Conservation (phyloP, 2,888 invertebrate genomes). For the Frankliniella fusca region DNA sequence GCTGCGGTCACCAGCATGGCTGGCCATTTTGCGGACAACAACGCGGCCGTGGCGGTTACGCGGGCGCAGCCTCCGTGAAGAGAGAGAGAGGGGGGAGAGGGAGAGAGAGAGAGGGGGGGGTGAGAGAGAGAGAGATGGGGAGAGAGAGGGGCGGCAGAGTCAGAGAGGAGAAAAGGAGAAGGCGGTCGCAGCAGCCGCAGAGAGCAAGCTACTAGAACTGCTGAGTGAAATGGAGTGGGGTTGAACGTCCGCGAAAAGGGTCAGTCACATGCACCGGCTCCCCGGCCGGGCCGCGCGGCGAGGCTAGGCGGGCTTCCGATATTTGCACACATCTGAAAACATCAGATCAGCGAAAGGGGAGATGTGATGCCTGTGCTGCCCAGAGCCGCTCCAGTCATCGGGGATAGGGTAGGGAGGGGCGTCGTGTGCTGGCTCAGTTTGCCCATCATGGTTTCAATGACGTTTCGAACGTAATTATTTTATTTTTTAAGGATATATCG, state of each 20-base stretch:
- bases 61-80: too few relatives aligned
- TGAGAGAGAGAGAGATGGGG: background rate
- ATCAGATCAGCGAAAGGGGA: too few relatives aligned
- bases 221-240: constrained; percentile 15
- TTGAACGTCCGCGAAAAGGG: constrained; percentile 21
- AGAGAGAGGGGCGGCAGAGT: background rate
- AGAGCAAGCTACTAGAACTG: background rate
- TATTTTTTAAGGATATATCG: too few relatives aligned
- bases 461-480: too few relatives aligned
- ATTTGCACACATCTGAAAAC: too few relatives aligned
- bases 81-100: too few relatives aligned
- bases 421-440: too few relatives aligned
- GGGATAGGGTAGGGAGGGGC: too few relatives aligned
- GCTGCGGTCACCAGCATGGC: background rate
- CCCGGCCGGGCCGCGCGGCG: background rate
- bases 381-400: too few relatives aligned
- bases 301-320: background rate
- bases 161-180: background rate
- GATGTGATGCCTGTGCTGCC: too few relatives aligned
- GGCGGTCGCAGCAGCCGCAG: background rate
- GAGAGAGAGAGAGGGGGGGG: too few relatives aligned
- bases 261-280: background rate
- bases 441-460: too few relatives aligned
- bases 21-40: background rate
- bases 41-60: background rate